These are phyloP conservation scores for Dascillus cervinus DNA, from an alignment of 2,888 invertebrate species.

Conservation along the genomic window DNA sequence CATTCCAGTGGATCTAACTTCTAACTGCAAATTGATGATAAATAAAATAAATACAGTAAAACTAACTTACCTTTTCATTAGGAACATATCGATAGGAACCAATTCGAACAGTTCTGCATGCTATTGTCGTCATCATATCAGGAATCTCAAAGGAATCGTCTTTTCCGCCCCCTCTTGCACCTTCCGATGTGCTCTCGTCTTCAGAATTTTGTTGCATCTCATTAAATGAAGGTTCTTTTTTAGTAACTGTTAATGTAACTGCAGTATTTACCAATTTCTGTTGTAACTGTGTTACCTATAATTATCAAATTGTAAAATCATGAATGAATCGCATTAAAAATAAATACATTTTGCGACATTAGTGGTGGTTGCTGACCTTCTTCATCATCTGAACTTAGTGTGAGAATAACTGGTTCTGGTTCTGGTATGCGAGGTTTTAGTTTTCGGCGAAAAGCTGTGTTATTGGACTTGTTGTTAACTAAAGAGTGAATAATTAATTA, in stretches of 20 bases:
- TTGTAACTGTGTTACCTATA: too few species aligned
- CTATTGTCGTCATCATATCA: slow-evolving; percentile 17
- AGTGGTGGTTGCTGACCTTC: too few species aligned
- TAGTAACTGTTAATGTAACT: slow-evolving; percentile 24
- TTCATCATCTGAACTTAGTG: slow-evolving; percentile 65
- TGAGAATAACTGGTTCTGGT: slow-evolving; percentile 59
- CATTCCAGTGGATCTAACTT: slow-evolving; percentile 29
- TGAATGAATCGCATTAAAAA: too few species aligned
- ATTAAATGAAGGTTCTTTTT: slow-evolving; percentile 34
- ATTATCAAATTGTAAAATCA: too few species aligned
- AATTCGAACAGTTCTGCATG: slow-evolving; percentile 72
- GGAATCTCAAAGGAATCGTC: slow-evolving; percentile 12
- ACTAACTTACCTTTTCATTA: slow-evolving; percentile 61
- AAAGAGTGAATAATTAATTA: too few species aligned
- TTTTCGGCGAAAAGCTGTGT: too few species aligned
- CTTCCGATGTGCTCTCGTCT: background rate
- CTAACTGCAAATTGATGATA: slow-evolving; percentile 24
- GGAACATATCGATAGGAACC: slow-evolving; percentile 78
- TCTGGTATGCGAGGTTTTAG: slow-evolving; percentile 49
- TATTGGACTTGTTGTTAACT: too few species aligned
- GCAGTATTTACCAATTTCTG: slow-evolving; percentile 25
- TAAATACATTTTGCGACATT: slow-evolving; percentile 15
- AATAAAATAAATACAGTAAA: slow-evolving; percentile 23
- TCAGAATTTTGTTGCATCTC: slow-evolving; percentile 30
- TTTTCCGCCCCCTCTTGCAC: slow-evolving; percentile 15